Conservation (phyloP, 2,113 vertebrate genomes). For the Nycticorax nycticorax region DNA sequence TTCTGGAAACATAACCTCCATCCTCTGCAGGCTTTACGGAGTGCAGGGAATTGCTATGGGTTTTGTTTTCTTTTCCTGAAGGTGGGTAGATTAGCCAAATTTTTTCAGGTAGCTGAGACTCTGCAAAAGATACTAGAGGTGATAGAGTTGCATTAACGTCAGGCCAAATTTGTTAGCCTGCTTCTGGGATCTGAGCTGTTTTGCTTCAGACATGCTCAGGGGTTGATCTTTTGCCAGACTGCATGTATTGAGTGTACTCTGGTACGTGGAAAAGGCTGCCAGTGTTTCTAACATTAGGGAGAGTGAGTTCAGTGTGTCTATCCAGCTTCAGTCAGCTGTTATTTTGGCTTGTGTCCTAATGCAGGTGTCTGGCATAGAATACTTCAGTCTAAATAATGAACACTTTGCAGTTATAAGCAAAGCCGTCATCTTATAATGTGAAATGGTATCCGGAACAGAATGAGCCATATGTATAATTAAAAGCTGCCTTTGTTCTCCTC, state of each 20-base stretch:
- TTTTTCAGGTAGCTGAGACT: not conserved
- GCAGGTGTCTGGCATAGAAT: not conserved
- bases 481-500: not conserved
- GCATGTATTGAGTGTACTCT: not conserved
- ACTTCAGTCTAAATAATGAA: not conserved
- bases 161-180: not conserved
- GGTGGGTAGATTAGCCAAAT: not conserved
- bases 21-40: not conserved
- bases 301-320: not conserved
- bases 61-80: not conserved
- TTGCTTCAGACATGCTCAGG: not conserved
- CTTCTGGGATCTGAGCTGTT: not conserved
- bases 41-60: fast-evolving
- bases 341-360: not conserved
- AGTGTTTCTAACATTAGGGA: not conserved
- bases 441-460: not conserved
- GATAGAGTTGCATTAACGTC: not conserved
- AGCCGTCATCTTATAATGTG: not conserved
- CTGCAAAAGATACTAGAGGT: not conserved
- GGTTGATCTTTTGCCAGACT: not conserved
- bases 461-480: not conserved
- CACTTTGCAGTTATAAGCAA: not conserved
- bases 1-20: not conserved
- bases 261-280: not conserved
- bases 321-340: not conserved